Base-by-base conservation (phyloP, 92 coral and sea anemone species). In the Phenganax subtilis region DNA sequence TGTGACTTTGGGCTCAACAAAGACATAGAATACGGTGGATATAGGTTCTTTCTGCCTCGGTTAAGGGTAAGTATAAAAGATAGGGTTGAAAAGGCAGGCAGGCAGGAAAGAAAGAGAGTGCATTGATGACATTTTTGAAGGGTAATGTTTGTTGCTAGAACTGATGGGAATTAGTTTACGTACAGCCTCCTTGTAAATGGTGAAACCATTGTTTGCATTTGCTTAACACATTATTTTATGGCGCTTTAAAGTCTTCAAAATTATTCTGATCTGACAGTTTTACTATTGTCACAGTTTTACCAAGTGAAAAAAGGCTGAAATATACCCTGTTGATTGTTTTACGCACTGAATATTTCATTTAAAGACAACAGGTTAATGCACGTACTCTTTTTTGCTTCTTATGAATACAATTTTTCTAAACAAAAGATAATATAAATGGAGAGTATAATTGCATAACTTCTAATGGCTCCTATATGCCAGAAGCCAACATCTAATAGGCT, bases 101-200 rank as follows among this genome's bases (percentile, higher is more conserved):
- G 12, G 6, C 20, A 68, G 17, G 65, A n/a, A n/a, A 12, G 80
- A 12, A 52, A 75, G 37, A 54, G 29, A 75, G 51, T 75, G 72
- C 72, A 28, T n/a, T 66, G 72, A 66, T 20, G 51, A 66, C 72
- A 28, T 66, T 51, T 66, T 15, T 66, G 53, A 51, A 66, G 29
- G 51, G 37, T 66, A 28, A 28, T 51, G 72, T 53, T 16, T 66
- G 51, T 8, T 53, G 37, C 37, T 66, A n/a, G n/a, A 31, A 66
- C 51, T 66, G 72, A 31, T 66, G 8, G 52, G n/a, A 51, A 66
- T 66, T 12, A 66, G 37, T n/a, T n/a, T n/a, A n/a, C n/a, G n/a
- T n/a, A n/a, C n/a, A n/a, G n/a, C n/a, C n/a, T n/a, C n/a, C n/a
- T n/a, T n/a, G n/a, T n/a, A n/a, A n/a, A n/a, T n/a, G n/a, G n/a